Base-by-base conservation (phyloP, 2,888 invertebrate species). In the Apomyelois bistriatella region DNA sequence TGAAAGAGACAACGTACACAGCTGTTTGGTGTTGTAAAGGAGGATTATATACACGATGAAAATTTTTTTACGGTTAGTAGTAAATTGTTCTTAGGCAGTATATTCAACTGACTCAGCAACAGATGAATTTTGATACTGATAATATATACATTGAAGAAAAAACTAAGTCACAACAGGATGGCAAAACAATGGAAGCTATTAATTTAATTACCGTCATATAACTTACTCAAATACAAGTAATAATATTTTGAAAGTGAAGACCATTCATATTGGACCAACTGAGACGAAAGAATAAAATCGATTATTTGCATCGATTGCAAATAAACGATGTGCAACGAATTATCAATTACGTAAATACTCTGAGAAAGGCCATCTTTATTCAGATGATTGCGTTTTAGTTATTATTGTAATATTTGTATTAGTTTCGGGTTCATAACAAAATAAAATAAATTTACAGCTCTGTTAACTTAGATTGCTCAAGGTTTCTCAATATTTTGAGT, bases 361-460 rank as follows among this genome's bases (percentile, higher is more conserved):
- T 46, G 32, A 28, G 17, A 43, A 28, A 43, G 12, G 13, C 3
- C 30, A 46, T 46, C 46, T 46, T 46, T 46, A 43, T 30, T 28
- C 10, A 32, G 32, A 17, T 30, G 28, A 12, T 46, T 15, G 3
- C 15, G 9, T 30, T 30, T 9, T 9, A 16, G 32, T 15, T 13
- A 13, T 13, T 8, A 13, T 30, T 46, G 30, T 46, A 43, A 13
- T 32, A 8, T 46, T 46, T 13, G 2, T 6, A 46, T 32, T 46
- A 32, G 30, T 16, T 15, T 3, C 30, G 12, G 32, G 2, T 30
- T 46, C 3, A 43, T 3, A 13, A 28, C 13, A 43, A 30, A 13
- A 12, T 43, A 30, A 30, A 46, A 46, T 46, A 1, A 46, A 46
- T 30, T 46, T 32, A 30, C 1, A 32, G 32, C 43, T 30, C 28